Percentiles rank a stretch among this genome's conserved stretches.
Evolutionary conservation across 2,888 invertebrate genomes (phyloP).

Genomic region (Anthrax anthrax): DNA sequence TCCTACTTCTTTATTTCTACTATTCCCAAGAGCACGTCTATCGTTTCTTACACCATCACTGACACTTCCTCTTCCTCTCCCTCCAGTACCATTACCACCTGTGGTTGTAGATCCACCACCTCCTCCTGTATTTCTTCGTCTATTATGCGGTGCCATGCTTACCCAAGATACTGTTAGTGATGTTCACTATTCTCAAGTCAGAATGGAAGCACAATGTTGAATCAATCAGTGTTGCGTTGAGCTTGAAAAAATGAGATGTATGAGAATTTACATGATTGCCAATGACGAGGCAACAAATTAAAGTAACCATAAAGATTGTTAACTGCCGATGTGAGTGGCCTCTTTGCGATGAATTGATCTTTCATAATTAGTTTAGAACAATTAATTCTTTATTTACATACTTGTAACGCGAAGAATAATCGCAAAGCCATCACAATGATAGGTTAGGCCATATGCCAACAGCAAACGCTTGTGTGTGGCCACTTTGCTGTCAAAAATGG

Average conservation of each 20-base stretch:
- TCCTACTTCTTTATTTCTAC: conserved; percentile 1
- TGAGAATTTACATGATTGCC: not conserved
- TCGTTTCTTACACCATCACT: not conserved
- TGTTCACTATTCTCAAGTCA: no score
- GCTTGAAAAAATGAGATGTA: not conserved
- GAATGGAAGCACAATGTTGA: no score
- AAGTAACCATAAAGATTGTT: not conserved
- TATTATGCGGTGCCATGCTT: conserved; percentile 11
- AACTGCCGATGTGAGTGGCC: not conserved
- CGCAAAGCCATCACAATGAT: not conserved
- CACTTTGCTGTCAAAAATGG: not conserved
- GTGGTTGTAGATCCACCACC: conserved; percentile 17
- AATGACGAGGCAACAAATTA: not conserved
- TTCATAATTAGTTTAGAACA: no score
- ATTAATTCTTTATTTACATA: no score
- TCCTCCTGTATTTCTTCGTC: conserved; percentile 12
- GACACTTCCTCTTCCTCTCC: conserved; percentile 6
- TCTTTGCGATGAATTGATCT: not conserved
- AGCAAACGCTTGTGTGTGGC: not conserved
- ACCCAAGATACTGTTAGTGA: no score
- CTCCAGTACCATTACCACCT: conserved; percentile 11
- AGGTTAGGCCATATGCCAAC: not conserved
- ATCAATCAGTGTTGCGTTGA: not conserved
- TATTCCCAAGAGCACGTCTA: not conserved
- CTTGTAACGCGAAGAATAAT: not conserved